Evolutionary conservation across 2,888 invertebrate species (phyloP).

Genomic region (Drosophila bunnanda): DNA sequence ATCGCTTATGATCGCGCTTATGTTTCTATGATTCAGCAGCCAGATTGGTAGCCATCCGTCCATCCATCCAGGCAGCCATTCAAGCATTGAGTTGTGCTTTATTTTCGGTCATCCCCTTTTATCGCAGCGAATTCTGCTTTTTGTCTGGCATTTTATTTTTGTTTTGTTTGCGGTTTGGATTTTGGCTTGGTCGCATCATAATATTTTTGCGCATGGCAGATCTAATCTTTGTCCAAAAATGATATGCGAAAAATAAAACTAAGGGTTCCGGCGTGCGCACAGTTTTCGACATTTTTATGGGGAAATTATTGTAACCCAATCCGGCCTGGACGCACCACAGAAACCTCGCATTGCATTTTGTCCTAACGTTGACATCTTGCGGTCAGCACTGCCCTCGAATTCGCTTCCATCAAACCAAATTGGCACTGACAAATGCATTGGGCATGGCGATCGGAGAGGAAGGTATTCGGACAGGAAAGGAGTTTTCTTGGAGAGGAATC

Average conservation of each 20-base stretch:
- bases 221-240: slow-evolving; percentile 72
- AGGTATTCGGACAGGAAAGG: slow-evolving; percentile 19
- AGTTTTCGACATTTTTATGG: slow-evolving; percentile 77
- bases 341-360: slow-evolving; percentile 74
- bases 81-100: slow-evolving; percentile 43
- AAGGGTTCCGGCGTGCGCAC: slow-evolving; percentile 53
- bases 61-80: slow-evolving; percentile 54
- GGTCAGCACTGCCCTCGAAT: slow-evolving; percentile 53
- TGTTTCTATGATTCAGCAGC: slow-evolving; percentile 76
- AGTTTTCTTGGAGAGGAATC: background rate
- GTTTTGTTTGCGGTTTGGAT: slow-evolving; percentile 69
- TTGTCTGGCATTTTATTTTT: slow-evolving; percentile 61
- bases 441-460: slow-evolving; percentile 29
- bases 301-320: slow-evolving; percentile 77
- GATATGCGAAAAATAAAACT: slow-evolving; percentile 28
- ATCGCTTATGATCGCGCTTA: slow-evolving; percentile 74
- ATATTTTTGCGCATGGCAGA: slow-evolving; percentile 79
- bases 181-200: slow-evolving; percentile 64
- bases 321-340: slow-evolving; percentile 59
- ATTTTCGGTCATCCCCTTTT: slow-evolving; percentile 26
- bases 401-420: slow-evolving; percentile 58
- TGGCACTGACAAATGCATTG: slow-evolving; percentile 67
- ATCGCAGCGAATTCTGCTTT: slow-evolving; percentile 21
- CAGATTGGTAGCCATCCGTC: slow-evolving; percentile 69
- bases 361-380: slow-evolving; percentile 76